Percentiles rank a stretch among this genome's conserved stretches.
Evolutionary conservation across 1,140 invertebrate species (phyloP).

Genomic region (Listronotus oregonensis): DNA sequence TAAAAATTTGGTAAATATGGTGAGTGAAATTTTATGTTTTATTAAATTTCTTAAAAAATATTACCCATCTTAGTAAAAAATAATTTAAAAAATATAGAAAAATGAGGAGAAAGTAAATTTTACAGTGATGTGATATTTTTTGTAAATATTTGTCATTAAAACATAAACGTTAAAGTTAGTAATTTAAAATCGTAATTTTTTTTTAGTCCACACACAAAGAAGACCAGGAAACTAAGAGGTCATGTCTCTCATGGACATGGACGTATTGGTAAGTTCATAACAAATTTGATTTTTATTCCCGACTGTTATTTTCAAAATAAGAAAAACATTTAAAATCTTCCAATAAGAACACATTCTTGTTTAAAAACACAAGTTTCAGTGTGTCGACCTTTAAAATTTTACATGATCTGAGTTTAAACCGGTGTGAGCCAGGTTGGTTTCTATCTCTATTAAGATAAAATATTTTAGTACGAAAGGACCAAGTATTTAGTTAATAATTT

Average conservation of each 20-base stretch:
- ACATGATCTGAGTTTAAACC: conserved; percentile 80
- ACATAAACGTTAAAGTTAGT: too few relatives aligned
- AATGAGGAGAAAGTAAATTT: too few relatives aligned
- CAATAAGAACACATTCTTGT: too few relatives aligned
- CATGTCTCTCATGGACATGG: conserved; percentile 99
- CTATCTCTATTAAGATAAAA: conserved; percentile 64
- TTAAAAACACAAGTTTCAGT: too few relatives aligned
- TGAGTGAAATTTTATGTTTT: too few relatives aligned
- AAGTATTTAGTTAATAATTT: conserved; percentile 55
- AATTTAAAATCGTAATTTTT: conserved; percentile 42
- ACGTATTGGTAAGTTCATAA: conserved; percentile 83
- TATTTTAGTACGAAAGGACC: conserved; percentile 73
- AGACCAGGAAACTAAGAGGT: conserved; percentile 98
- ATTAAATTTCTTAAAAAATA: too few relatives aligned
- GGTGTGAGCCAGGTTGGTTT: conserved; percentile 77
- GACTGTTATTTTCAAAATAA: conserved; percentile 3
- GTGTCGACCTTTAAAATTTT: conserved; percentile 69
- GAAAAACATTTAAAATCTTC: too few relatives aligned
- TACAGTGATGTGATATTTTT: too few relatives aligned
- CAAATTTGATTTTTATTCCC: conserved; percentile 3
- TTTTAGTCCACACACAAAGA: conserved; percentile 86
- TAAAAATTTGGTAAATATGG: too few relatives aligned
- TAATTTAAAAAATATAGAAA: too few relatives aligned
- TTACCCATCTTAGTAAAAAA: too few relatives aligned
- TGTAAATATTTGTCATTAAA: too few relatives aligned